phyloP scores from a whole-genome alignment of 1,140 invertebrate genomes.

The Magallana gigas region DNA sequence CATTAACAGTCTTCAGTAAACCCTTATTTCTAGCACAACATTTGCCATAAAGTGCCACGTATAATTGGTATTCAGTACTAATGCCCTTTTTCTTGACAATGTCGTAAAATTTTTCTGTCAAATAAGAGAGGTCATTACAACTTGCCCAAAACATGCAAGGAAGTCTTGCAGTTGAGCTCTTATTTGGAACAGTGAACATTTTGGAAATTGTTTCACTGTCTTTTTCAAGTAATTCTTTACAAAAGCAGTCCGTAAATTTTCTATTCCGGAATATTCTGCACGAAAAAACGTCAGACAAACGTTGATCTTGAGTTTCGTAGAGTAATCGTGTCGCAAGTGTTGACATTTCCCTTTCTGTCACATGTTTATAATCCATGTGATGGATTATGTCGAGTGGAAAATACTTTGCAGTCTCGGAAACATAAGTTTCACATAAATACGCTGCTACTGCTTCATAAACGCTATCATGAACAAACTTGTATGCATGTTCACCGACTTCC shows the following conservation, averaged over 20 bases:
- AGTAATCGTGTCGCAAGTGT: neutral
- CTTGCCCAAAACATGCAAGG: neutral
- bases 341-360: neutral
- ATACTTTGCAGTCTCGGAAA: neutral
- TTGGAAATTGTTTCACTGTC: neutral
- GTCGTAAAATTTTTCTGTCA: neutral
- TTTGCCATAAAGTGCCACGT: neutral
- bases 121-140: neutral
- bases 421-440: neutral
- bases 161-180: neutral
- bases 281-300: neutral
- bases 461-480: neutral
- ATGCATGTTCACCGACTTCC: neutral
- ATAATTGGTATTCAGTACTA: neutral
- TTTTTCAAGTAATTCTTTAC: neutral
- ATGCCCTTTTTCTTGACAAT: neutral
- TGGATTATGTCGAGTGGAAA: neutral
- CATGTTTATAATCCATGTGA: neutral
- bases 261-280: neutral
- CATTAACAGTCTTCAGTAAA: neutral
- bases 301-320: neutral
- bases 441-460: neutral
- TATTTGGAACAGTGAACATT: neutral
- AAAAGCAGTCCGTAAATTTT: neutral
- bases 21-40: neutral